phyloP scores from a whole-genome alignment of 2,888 invertebrate genomes.

The Andrena bucephala region DNA sequence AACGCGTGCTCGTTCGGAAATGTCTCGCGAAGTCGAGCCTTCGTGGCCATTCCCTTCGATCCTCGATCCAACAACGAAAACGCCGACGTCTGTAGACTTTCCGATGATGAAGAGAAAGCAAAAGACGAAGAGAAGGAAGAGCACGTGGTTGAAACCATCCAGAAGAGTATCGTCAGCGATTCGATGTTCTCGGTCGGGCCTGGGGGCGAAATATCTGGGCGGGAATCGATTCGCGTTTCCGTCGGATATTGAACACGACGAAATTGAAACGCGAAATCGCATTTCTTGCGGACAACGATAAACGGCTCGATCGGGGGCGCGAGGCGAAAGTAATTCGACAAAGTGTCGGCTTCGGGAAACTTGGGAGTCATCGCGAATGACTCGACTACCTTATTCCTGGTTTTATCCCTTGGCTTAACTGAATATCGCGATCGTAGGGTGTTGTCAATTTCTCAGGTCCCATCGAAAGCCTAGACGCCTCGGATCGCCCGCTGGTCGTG shows the following conservation, averaged over 20 bases:
- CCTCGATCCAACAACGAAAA: no score
- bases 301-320: neutral
- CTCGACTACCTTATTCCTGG: neutral
- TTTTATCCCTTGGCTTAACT: neutral
- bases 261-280: conserved; percentile 42
- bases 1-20: no score
- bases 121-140: no score
- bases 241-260: conserved; percentile 36
- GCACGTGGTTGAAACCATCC: conserved; percentile 6
- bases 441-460: no score
- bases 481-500: neutral
- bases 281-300: conserved; percentile 31
- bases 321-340: conserved; percentile 13
- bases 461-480: neutral
- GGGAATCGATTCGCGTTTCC: conserved; percentile 25
- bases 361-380: neutral
- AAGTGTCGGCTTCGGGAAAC: neutral
- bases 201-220: conserved; percentile 14
- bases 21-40: no score
- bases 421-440: no score
- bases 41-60: no score
- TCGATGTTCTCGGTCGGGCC: conserved; percentile 20
- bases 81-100: no score
- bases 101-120: no score
- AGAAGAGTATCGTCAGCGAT: conserved; percentile 22